A percentile compares a stretch with the other conserved stretches of the same genome.
Evolutionary conservation across 2,113 vertebrate genomes (phyloP).

Genomic region (Poecilia latipinna): DNA sequence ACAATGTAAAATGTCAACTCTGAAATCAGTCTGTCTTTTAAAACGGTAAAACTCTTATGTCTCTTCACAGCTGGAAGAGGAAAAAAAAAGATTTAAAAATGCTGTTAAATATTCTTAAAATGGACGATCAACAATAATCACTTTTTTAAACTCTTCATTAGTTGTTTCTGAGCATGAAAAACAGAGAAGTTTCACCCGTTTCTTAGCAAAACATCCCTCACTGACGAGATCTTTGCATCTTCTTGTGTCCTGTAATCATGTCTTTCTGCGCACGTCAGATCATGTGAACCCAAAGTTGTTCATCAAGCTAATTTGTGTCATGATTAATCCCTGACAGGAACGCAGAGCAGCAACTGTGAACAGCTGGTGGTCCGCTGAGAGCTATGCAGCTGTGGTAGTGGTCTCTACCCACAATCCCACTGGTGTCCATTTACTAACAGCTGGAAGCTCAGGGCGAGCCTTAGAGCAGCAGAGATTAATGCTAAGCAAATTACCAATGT

Average conservation of each 20-base stretch:
- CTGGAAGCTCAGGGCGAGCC: background rate
- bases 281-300: slow-evolving; percentile 14
- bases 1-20: background rate
- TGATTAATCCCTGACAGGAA: background rate
- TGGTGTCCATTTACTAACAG: slow-evolving; percentile 5
- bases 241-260: background rate
- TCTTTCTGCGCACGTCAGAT: background rate
- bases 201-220: no score
- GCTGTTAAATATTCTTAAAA: background rate
- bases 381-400: slow-evolving; percentile 1
- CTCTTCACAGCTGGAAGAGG: background rate
- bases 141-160: no score
- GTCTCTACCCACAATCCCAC: background rate
- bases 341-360: background rate
- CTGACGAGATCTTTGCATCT: background rate
- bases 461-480: background rate
- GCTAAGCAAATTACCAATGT: no score
- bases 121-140: background rate
- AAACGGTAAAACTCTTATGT: no score
- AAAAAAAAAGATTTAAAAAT: background rate
- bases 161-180: background rate
- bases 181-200: background rate
- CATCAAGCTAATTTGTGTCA: slow-evolving; percentile 22
- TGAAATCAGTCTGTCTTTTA: no score
- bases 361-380: slow-evolving; percentile 5